These are phyloP conservation scores for Drosophila subobscura DNA, from an alignment of 1,140 invertebrate species.

Conservation along the genomic window DNA sequence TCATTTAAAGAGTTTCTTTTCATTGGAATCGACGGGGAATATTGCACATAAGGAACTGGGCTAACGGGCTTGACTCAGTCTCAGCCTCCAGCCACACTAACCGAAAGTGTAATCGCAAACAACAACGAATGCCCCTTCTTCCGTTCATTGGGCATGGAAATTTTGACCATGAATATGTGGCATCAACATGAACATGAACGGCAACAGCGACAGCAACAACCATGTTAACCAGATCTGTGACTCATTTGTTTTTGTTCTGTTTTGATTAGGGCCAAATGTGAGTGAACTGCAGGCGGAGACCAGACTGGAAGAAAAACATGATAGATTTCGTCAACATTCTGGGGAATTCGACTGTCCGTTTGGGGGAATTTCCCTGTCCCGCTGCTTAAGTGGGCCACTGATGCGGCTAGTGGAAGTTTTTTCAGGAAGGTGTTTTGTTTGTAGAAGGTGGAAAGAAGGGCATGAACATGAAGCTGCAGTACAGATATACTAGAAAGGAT, in stretches of 20 bases:
- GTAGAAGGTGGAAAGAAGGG: background rate
- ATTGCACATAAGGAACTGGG: conserved; percentile 67
- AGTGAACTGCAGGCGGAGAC: conserved; percentile 52
- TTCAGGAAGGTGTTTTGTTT: too few relatives aligned
- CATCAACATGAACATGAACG: conserved; percentile 43
- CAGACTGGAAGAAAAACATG: conserved; percentile 44
- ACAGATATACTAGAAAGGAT: background rate
- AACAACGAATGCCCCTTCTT: conserved; percentile 43
- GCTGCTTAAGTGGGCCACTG: conserved; percentile 26
- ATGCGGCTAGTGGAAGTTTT: conserved; percentile 1
- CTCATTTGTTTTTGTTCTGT: conserved; percentile 72
- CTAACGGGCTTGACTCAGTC: conserved; percentile 63
- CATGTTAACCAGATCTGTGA: conserved; percentile 56
- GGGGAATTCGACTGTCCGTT: conserved; percentile 38
- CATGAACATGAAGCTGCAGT: too few relatives aligned
- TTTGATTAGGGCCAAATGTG: conserved; percentile 79
- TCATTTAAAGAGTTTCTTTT: conserved; percentile 72
- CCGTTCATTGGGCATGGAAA: conserved; percentile 51
- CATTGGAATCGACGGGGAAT: conserved; percentile 69
- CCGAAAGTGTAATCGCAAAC: conserved; percentile 71
- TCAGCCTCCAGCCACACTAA: conserved; percentile 27
- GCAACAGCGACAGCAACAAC: conserved; percentile 20
- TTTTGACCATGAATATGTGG: conserved; percentile 65
- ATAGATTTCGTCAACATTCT: conserved; percentile 61
- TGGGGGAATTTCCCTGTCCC: conserved; percentile 28